These are phyloP conservation scores for Drosophila watanabei DNA, from an alignment of 1,140 invertebrate genomes.

Conservation along the genomic window DNA sequence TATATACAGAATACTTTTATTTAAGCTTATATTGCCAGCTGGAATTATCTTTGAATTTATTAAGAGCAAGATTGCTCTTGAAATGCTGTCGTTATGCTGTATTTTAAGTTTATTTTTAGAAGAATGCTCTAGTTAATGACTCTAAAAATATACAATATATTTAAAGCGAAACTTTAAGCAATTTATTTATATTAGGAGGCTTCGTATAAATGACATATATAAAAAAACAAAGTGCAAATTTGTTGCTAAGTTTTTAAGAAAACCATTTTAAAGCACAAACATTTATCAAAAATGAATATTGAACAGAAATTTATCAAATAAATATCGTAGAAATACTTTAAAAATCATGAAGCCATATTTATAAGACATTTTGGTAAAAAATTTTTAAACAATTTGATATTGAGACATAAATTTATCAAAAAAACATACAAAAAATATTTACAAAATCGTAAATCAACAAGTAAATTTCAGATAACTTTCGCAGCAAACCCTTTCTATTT, in stretches of 20 bases:
- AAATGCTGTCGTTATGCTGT: background rate
- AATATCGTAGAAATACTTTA: background rate
- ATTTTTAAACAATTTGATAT: too few species aligned
- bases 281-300: background rate
- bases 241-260: too few species aligned
- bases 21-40: background rate
- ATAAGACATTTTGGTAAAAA: too few species aligned
- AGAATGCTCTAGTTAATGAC: background rate
- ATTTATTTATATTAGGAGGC: background rate
- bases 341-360: background rate
- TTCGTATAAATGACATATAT: background rate
- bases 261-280: background rate
- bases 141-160: background rate
- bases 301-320: too few species aligned
- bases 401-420: background rate
- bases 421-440: background rate
- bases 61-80: fast-evolving
- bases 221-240: background rate
- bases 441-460: background rate
- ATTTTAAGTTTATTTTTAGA: background rate
- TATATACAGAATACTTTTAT: background rate
- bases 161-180: background rate
- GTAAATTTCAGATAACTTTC: background rate
- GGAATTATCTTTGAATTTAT: background rate
- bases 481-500: background rate